Conservation (phyloP, 2,888 invertebrate species). For the Acrocyrtus sp. region DNA sequence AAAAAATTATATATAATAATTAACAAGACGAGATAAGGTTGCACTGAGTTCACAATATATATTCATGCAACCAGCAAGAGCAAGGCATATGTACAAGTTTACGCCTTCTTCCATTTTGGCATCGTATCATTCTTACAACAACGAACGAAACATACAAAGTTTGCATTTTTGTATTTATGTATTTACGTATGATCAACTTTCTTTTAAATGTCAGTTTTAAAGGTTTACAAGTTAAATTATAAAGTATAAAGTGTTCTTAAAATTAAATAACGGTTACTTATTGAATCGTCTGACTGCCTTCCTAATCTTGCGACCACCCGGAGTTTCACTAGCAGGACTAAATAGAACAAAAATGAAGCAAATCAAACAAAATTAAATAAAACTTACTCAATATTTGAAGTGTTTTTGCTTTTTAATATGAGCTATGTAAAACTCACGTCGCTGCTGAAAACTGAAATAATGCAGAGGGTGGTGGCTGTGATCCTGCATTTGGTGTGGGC, state of each 20-base stretch:
- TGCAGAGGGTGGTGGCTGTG: constrained; percentile 31
- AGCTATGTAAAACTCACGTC: not conserved
- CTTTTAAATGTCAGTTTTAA: not conserved
- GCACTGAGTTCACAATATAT: constrained; percentile 21
- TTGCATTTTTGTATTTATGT: constrained; percentile 34
- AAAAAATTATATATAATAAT: constrained; percentile 18
- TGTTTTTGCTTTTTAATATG: too few species aligned
- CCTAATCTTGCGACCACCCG: constrained; percentile 32
- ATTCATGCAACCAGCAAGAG: too few species aligned
- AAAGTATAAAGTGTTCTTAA: not conserved
- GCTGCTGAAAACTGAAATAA: constrained; percentile 35
- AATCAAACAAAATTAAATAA: not conserved
- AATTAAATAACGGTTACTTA: constrained; percentile 27
- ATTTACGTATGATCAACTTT: constrained; percentile 20
- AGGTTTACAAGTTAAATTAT: not conserved
- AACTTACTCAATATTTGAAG: not conserved
- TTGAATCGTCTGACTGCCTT: constrained; percentile 39
- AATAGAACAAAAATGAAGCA: not conserved
- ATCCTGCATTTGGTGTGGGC: constrained; percentile 37
- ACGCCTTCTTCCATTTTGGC: constrained; percentile 40
- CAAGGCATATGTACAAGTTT: too few species aligned
- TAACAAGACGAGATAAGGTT: constrained; percentile 13
- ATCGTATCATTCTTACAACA: constrained; percentile 18
- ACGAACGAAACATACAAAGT: constrained; percentile 12
- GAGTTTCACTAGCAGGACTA: constrained; percentile 18